Conservation (phyloP, 2,113 vertebrate genomes). For the Hemicordylus capensis region DNA sequence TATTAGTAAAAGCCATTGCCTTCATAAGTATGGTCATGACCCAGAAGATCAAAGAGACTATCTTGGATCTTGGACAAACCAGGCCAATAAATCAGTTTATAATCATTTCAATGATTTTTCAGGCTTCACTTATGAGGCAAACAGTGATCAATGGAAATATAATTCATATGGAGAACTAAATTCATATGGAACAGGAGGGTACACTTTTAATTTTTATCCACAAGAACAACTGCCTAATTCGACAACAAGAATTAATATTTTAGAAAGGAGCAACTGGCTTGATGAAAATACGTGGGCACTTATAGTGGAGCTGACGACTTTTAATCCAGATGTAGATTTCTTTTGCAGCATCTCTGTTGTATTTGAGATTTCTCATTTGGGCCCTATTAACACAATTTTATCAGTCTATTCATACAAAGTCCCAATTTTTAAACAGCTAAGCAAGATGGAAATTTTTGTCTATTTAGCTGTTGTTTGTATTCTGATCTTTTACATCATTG, state of each 20-base stretch:
- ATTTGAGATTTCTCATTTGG: conserved; percentile 67
- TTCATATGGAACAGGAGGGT: conserved; percentile 66
- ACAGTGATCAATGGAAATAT: conserved; percentile 51
- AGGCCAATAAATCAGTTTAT: not conserved
- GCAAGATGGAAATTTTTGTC: conserved; percentile 29
- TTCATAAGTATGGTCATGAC: conserved; percentile 43
- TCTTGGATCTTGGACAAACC: conserved; percentile 47
- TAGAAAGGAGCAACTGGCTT: conserved; percentile 64
- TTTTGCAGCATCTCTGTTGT: conserved; percentile 67
- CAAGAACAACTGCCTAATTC: conserved; percentile 56
- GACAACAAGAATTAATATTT: conserved; percentile 38
- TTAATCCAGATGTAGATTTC: conserved; percentile 59
- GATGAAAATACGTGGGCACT: conserved; percentile 74
- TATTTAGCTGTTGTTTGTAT: conserved; percentile 43
- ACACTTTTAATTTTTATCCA: conserved; percentile 69
- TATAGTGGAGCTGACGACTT: conserved; percentile 68
- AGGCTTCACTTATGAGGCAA: conserved; percentile 62
- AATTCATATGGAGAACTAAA: conserved; percentile 50
- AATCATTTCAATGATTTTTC: not conserved
- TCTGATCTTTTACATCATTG: conserved; percentile 31
- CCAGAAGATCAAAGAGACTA: conserved; percentile 54
- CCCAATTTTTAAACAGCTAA: conserved; percentile 38
- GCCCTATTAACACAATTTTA: conserved; percentile 58
- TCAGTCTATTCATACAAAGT: conserved; percentile 60
- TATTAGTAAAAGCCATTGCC: conserved; percentile 61